These are phyloP conservation scores for Encarsia formosa DNA, from an alignment of 2,888 invertebrate species.

Conservation along the genomic window DNA sequence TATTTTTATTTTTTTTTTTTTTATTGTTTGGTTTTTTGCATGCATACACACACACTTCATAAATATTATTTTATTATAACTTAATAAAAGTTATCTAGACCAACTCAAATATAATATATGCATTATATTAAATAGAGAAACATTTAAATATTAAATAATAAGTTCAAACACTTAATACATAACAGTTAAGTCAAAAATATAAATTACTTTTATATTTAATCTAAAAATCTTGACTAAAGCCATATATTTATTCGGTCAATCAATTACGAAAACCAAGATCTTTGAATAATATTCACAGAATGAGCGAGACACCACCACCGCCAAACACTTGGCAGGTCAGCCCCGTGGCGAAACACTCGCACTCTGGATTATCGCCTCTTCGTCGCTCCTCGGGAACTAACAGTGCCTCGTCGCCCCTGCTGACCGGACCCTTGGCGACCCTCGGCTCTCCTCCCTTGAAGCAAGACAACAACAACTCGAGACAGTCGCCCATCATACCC, in stretches of 20 bases:
- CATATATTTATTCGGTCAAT: background rate
- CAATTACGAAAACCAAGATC: background rate
- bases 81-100: too few species aligned
- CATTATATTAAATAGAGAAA: too few species aligned
- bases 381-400: constrained; percentile 56
- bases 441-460: constrained; percentile 63
- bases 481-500: constrained; percentile 59
- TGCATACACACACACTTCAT: too few species aligned
- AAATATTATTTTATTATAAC: too few species aligned
- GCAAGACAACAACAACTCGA: constrained; percentile 61
- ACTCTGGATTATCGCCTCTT: constrained; percentile 63
- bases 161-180: too few species aligned
- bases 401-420: constrained; percentile 56
- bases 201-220: background rate
- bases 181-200: too few species aligned
- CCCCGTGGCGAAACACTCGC: constrained; percentile 58
- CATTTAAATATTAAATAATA: too few species aligned
- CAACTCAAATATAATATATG: too few species aligned
- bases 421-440: constrained; percentile 61
- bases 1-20: too few species aligned
- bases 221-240: background rate
- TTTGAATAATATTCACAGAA: constrained; percentile 33
- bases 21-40: too few species aligned
- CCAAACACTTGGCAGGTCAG: constrained; percentile 82
- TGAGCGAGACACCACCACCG: constrained; percentile 69